Percentiles rank a stretch among this genome's conserved stretches.
Evolutionary conservation across 2,113 vertebrate species (phyloP).

Genomic region (Tympanuchus pallidicinctus): DNA sequence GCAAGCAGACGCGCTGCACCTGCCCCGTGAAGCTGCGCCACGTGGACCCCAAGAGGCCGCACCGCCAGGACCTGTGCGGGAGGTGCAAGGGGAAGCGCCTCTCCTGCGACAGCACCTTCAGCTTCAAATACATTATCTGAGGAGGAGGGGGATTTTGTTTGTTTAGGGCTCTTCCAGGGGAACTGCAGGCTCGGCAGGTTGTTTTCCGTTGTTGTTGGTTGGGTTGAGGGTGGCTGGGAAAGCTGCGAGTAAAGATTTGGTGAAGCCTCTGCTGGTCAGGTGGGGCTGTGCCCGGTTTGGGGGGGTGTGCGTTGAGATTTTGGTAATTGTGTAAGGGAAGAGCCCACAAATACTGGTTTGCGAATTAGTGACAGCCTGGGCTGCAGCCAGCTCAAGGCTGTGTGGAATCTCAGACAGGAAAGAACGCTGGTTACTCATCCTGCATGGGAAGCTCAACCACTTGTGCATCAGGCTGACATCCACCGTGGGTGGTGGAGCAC

Average conservation of each 20-base stretch:
- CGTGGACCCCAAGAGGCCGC: constrained; percentile 94
- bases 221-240: constrained; percentile 24
- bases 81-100: constrained; percentile 96
- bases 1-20: constrained; percentile 90
- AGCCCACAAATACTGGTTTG: background rate
- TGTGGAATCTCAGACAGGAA: background rate
- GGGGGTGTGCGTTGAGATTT: background rate
- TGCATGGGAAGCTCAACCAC: background rate
- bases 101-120: constrained; percentile 97
- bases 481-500: background rate
- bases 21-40: constrained; percentile 91
- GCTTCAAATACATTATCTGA: constrained; percentile 98
- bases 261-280: background rate
- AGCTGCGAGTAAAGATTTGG: constrained; percentile 64
- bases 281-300: background rate
- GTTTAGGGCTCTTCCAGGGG: background rate
- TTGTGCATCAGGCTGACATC: too few relatives aligned
- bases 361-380: background rate
- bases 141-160: background rate
- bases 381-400: background rate
- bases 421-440: background rate
- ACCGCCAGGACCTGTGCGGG: constrained; percentile 95
- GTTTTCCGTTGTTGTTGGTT: background rate
- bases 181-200: background rate
- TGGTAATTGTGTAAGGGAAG: background rate